Evolutionary conservation across 2,113 vertebrate species (phyloP), one percentile per base, ranked within the genome.

Genomic region (sheep (Ovis aries)): DNA sequence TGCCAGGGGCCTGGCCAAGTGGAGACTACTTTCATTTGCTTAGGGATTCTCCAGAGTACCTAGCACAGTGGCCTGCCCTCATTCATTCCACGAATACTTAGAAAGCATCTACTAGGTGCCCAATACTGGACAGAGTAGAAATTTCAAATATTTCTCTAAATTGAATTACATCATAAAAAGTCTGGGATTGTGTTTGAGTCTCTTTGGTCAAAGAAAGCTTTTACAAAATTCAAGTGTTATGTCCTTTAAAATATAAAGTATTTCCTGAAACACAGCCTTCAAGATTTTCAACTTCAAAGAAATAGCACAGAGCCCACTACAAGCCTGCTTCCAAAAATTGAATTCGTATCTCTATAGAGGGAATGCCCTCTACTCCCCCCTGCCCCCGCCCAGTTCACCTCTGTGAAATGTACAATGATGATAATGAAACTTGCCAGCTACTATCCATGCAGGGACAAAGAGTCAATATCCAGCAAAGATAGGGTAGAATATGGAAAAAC

Each of bases 251-350:
- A 86, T 43, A 77, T 77, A 92, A 92, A 83, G 53, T 8, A 53
- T 45, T 95, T 93, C 19, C 27, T 82, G 53, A 95, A 93, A 90
- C 23, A 92, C n/a, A 87, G 62, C 29, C 33, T 55, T 87, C 27
- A 86, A 93, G 60, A 87, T 96, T 86, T 92, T 90, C 71, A 86
- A 50, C 59, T 67, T 93, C 43, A 94, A 94, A 94, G 53, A 90
- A 83, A 90, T 1, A 96, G 53, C 40, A 83, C 5, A 82, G 29
- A 74, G n/a, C 43, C 19, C 84, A 88, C 3, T 83, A 31, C 45
- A 62, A 81, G 25, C 43, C 17, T 92, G 81, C 45, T 88, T 95
- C 83, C 19, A 85, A 95, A 53, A 93, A 67, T 31, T 53, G 50
- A 97, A 60, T 90, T 93, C 19, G 77, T 40, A 90, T 85, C 16